Conservation (phyloP, 2,888 invertebrate species). For the Hermaeophaga mercurialis region DNA sequence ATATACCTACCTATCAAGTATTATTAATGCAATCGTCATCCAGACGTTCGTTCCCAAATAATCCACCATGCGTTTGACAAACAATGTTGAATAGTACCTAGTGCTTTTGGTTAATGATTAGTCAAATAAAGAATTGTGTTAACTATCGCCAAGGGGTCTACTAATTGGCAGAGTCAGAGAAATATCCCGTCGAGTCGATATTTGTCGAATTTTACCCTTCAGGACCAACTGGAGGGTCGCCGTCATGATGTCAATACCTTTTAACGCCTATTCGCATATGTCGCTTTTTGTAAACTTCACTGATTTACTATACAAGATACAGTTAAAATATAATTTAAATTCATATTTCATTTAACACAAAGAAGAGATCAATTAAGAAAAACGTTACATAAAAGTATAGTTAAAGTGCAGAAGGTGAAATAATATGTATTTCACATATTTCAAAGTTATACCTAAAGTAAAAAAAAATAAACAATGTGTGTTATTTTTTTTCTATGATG, state of each 20-base stretch:
- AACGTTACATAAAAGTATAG: too few species aligned
- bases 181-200: constrained; percentile 30
- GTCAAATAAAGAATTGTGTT: constrained; percentile 30
- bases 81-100: not conserved
- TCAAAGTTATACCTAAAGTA: too few species aligned
- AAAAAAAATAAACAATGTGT: too few species aligned
- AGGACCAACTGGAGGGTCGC: constrained; percentile 24
- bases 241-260: constrained; percentile 25
- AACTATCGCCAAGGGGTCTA: constrained; percentile 29
- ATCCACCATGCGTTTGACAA: constrained; percentile 1
- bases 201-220: constrained; percentile 27
- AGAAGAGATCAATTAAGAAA: too few species aligned
- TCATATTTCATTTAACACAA: too few species aligned
- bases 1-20: not conserved
- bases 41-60: not conserved
- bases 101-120: constrained; percentile 23
- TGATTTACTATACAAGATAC: not conserved
- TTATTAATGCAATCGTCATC: not conserved
- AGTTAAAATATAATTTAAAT: too few species aligned
- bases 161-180: constrained; percentile 34
- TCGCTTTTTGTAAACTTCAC: constrained; percentile 20
- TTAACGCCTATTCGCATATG: constrained; percentile 35
- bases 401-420: too few species aligned
- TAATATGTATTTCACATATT: too few species aligned
- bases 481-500: too few species aligned